These are phyloP conservation scores for Stenchaetothrips biformis DNA, from an alignment of 2,888 invertebrate genomes.

Conservation along the genomic window DNA sequence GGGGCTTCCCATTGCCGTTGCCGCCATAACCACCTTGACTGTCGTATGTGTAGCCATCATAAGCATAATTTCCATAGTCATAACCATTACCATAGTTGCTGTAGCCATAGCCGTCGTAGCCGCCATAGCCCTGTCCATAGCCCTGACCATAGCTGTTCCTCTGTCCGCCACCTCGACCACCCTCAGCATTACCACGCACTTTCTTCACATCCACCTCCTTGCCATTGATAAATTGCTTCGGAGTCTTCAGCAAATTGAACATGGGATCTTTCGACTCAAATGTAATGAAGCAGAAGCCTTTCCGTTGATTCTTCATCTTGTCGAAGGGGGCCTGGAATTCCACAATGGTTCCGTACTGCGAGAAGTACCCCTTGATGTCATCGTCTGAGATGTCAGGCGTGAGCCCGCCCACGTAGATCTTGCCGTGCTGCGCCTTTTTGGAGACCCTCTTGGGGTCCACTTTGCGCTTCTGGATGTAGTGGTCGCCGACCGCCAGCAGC, in stretches of 20 bases:
- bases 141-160: constrained; percentile 39
- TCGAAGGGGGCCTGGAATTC: constrained; percentile 61
- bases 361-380: constrained; percentile 56
- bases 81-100: constrained; percentile 43
- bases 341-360: constrained; percentile 55
- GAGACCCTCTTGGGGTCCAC: constrained; percentile 61
- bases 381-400: constrained; percentile 56
- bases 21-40: constrained; percentile 38
- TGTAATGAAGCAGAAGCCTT: constrained; percentile 61
- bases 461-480: constrained; percentile 57
- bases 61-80: constrained; percentile 39
- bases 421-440: constrained; percentile 56
- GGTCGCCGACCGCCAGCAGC: constrained; percentile 50
- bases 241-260: constrained; percentile 52
- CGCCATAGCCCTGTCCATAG: constrained; percentile 47
- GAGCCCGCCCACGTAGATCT: constrained; percentile 60
- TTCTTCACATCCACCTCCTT: constrained; percentile 53
- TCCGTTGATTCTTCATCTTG: constrained; percentile 56
- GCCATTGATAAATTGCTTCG: constrained; percentile 54
- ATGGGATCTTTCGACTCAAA: constrained; percentile 58
- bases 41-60: constrained; percentile 42
- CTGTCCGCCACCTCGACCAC: constrained; percentile 38
- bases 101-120: constrained; percentile 45
- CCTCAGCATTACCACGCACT: constrained; percentile 52
- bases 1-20: constrained; percentile 41